Conservation (phyloP, 2,888 invertebrate genomes). For the Aleiodes alternator region DNA sequence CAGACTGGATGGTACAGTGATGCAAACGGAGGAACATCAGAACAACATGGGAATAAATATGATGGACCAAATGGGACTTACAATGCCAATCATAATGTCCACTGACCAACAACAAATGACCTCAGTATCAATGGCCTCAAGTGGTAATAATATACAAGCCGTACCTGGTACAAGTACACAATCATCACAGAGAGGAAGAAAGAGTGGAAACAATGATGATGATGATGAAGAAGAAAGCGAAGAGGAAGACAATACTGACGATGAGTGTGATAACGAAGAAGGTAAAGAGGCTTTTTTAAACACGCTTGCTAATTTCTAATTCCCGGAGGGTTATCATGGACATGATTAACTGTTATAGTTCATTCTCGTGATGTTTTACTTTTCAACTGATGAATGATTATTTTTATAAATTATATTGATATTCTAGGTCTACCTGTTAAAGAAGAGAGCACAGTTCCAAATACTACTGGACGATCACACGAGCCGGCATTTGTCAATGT, state of each 20-base stretch:
- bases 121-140: slow-evolving; percentile 73
- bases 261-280: slow-evolving; percentile 72
- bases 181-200: slow-evolving; percentile 62
- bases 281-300: slow-evolving; percentile 57
- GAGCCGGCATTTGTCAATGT: slow-evolving; percentile 73
- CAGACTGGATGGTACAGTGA: slow-evolving; percentile 70
- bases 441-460: slow-evolving; percentile 72
- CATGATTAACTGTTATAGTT: too few relatives aligned
- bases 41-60: slow-evolving; percentile 70
- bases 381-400: neutral
- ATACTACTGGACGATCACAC: slow-evolving; percentile 63
- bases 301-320: too few relatives aligned
- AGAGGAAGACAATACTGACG: slow-evolving; percentile 72
- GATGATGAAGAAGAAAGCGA: slow-evolving; percentile 70
- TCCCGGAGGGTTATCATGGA: too few relatives aligned
- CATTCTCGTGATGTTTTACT: too few relatives aligned
- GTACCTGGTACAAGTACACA: slow-evolving; percentile 70
- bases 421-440: slow-evolving; percentile 71
- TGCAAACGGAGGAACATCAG: slow-evolving; percentile 69
- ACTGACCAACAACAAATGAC: slow-evolving; percentile 66
- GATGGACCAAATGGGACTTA: slow-evolving; percentile 71
- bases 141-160: slow-evolving; percentile 66
- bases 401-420: slow-evolving; percentile 13
- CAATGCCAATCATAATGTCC: slow-evolving; percentile 69
- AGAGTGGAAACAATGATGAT: slow-evolving; percentile 65